These are phyloP conservation scores for Meda fulgida DNA, from an alignment of 2,797 vertebrate genomes.

Conservation along the genomic window DNA sequence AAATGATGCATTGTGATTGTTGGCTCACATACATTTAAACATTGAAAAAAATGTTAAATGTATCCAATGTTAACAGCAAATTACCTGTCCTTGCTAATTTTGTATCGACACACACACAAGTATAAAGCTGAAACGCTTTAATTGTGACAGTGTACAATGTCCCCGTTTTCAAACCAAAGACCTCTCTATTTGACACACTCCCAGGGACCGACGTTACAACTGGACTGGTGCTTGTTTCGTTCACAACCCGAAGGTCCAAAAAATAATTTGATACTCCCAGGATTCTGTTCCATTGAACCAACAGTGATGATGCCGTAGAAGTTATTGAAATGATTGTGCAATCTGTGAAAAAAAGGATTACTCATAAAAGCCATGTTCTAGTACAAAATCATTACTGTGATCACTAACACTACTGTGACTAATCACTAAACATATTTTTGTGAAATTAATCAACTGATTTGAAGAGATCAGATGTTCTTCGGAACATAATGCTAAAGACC, in stretches of 20 bases:
- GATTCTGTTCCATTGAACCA: constrained; percentile 72
- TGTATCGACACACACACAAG: constrained; percentile 59
- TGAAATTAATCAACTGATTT: not conserved
- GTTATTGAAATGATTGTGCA: constrained; percentile 72
- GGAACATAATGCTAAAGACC: not conserved
- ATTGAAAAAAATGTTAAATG: not conserved
- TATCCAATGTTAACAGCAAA: not conserved
- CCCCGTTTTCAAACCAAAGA: constrained; percentile 74
- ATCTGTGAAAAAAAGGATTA: constrained; percentile 62
- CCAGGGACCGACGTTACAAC: constrained; percentile 68
- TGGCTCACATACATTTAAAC: not conserved
- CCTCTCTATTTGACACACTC: constrained; percentile 18
- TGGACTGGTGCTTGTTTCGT: constrained; percentile 55
- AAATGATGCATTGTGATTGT: not conserved
- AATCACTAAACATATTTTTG: not conserved
- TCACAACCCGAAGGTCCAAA: constrained; percentile 77
- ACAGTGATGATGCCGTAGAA: constrained; percentile 70
- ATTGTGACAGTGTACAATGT: constrained; percentile 75
- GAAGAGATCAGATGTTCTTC: not conserved
- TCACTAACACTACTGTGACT: not conserved
- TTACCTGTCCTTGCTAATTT: constrained; percentile 71
- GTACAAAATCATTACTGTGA: not conserved
- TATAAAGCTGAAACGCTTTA: constrained; percentile 73
- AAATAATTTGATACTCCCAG: constrained; percentile 71
- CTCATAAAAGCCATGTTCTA: not conserved